These are phyloP conservation scores for Pelobates fuscus DNA, from an alignment of 2,113 vertebrate genomes.

Conservation along the genomic window DNA sequence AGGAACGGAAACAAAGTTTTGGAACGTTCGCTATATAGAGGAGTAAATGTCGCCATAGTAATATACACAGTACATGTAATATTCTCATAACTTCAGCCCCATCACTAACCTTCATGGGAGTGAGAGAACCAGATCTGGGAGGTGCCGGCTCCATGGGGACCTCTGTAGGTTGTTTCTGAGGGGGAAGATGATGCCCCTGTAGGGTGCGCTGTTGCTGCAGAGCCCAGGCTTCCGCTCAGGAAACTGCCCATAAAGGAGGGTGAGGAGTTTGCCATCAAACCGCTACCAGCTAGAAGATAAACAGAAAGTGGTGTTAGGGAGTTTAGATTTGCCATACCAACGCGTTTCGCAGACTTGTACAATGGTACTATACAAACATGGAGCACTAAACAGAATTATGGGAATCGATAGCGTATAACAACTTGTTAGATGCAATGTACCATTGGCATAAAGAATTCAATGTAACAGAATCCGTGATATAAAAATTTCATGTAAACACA, in stretches of 20 bases:
- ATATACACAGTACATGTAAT: no score
- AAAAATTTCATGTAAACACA: no score
- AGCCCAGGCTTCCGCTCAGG: constrained; percentile 90
- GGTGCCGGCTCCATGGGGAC: constrained; percentile 81
- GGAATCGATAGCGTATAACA: no score
- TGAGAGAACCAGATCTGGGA: constrained; percentile 98
- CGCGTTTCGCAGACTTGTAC: not conserved
- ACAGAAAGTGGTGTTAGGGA: no score
- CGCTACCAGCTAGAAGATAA: constrained; percentile 75
- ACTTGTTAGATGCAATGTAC: no score
- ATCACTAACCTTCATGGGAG: constrained; percentile 92
- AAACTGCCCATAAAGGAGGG: constrained; percentile 97
- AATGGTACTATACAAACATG: not conserved
- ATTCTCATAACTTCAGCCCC: no score
- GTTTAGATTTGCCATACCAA: not conserved
- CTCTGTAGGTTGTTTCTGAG: constrained; percentile 85
- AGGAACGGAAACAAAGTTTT: no score
- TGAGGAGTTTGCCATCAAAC: constrained; percentile 89
- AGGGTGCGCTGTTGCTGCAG: constrained; percentile 81
- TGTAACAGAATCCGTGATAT: no score
- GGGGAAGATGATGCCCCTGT: constrained; percentile 82
- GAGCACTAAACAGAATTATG: no score
- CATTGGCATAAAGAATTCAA: no score
- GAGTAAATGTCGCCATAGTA: no score
- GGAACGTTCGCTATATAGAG: no score